These are phyloP conservation scores for Nemapogon koenigi DNA, from an alignment of 2,888 invertebrate genomes.

Conservation along the genomic window DNA sequence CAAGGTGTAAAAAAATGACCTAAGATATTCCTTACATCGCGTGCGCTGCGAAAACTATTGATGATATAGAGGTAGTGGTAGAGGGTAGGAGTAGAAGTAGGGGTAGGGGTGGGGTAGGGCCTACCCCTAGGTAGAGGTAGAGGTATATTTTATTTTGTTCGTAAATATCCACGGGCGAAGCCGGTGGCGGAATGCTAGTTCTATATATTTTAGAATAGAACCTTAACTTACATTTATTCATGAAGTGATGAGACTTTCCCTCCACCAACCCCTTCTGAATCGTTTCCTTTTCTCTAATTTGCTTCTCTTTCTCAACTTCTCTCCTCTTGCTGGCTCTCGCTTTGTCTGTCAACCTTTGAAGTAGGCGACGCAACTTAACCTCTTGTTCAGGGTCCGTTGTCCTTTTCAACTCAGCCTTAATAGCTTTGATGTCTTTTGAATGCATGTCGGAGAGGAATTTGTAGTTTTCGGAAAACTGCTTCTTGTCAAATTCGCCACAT, in stretches of 20 bases:
- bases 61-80: too few relatives aligned
- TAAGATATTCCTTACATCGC: too few relatives aligned
- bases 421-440: constrained; percentile 69
- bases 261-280: constrained; percentile 60
- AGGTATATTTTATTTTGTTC: too few relatives aligned
- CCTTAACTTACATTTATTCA: constrained; percentile 52
- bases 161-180: too few relatives aligned
- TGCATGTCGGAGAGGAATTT: constrained; percentile 77
- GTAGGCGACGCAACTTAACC: constrained; percentile 70
- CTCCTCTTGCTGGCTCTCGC: constrained; percentile 68
- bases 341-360: constrained; percentile 82
- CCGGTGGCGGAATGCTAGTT: too few relatives aligned
- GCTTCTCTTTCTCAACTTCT: constrained; percentile 55
- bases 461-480: constrained; percentile 78
- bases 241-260: constrained; percentile 76
- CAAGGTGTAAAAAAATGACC: too few relatives aligned
- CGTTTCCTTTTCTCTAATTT: constrained; percentile 62
- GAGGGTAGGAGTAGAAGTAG: too few relatives aligned
- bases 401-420: constrained; percentile 67
- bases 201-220: too few relatives aligned
- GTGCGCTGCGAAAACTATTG: too few relatives aligned
- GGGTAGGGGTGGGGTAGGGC: too few relatives aligned
- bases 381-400: constrained; percentile 69
- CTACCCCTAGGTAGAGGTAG: too few relatives aligned
- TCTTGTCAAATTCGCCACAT: constrained; percentile 80